Evolutionary conservation across 1,140 invertebrate species (phyloP).

Genomic region (Belonocnema kinseyi): DNA sequence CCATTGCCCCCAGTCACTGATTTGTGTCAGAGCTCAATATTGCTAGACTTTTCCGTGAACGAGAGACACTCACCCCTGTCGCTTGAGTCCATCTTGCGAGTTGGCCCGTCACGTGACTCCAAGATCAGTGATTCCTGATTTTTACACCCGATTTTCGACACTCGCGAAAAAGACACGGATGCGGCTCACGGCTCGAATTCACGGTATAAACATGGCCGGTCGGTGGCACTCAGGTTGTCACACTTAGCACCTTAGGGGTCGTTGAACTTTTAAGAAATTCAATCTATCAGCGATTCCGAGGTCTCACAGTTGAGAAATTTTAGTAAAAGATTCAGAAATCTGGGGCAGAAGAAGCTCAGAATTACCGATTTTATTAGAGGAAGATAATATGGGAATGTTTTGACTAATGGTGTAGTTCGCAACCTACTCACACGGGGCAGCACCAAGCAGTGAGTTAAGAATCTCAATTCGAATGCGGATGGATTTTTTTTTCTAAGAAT

Average conservation of each 20-base stretch:
- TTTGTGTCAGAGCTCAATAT: conserved; percentile 67
- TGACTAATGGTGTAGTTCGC: conserved; percentile 58
- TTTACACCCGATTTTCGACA: conserved; percentile 36
- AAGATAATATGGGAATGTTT: conserved; percentile 51
- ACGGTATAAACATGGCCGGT: conserved; percentile 73
- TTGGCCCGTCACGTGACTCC: conserved; percentile 37
- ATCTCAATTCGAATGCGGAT: background rate
- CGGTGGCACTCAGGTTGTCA: conserved; percentile 60
- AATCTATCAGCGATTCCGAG: conserved; percentile 6
- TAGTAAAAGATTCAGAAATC: conserved; percentile 48
- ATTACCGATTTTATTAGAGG: conserved; percentile 29
- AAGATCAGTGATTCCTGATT: conserved; percentile 34
- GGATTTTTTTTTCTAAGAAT: background rate
- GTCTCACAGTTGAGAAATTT: conserved; percentile 24
- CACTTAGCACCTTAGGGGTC: conserved; percentile 59
- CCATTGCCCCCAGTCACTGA: conserved; percentile 69
- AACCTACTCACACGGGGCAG: conserved; percentile 64
- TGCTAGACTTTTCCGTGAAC: conserved; percentile 45
- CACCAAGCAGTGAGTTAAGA: conserved; percentile 42
- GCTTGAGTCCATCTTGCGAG: conserved; percentile 65
- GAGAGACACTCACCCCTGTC: conserved; percentile 68
- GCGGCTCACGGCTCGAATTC: conserved; percentile 59
- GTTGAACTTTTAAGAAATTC: conserved; percentile 64
- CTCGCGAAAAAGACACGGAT: conserved; percentile 56
- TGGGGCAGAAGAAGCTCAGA: conserved; percentile 42